Evolutionary conservation across 2,888 invertebrate genomes (phyloP), one percentile per base, ranked within the genome.

Genomic region (Lycaena phlaeas): DNA sequence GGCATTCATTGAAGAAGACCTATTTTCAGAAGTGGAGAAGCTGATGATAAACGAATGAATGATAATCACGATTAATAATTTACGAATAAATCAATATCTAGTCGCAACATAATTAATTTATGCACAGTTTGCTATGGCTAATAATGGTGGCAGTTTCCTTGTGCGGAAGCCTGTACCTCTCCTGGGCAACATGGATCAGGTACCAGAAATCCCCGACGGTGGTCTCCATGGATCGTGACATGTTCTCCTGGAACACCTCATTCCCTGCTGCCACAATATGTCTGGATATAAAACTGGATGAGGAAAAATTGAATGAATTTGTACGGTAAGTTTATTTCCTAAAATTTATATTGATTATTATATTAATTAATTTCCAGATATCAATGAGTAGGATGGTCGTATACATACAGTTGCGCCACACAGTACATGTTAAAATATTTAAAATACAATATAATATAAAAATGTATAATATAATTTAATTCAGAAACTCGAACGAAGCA

Each of bases 171-270:
- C 59, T 86, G 12, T 85, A 78, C 51, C 68, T 89, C 27, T 89
- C 90, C 14, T 68, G 72, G 44, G 73, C 87, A 30, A 90, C 90
- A 4, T 88, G 90, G 87, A 64, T 69, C 4, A 86, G 91, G 15
- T 91, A 90, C 61, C 88, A 88, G 64, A 88, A 87, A 28, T 90
- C 90, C 4, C 91, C 91, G 1, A 90, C 90, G 28, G 91, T 91
- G 3, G 87, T 91, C 22, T 90, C 91, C 12, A 90, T 91, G 89
- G 91, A 91, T 63, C 78, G 91, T 1, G 90, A 91, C 60, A 87
- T 89, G 77, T 88, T 88, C 48, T 86, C 89, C 0, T 91, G 91
- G 91, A 89, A 89, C 53, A 90, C 92, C 2, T 87, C 89, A 1
- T 91, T 91, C 52, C 92, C 92, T 0, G 82, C 88, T 22, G 72